Evolutionary conservation across 2,888 invertebrate genomes (phyloP).

Genomic region (Chaitophorus viminalis): DNA sequence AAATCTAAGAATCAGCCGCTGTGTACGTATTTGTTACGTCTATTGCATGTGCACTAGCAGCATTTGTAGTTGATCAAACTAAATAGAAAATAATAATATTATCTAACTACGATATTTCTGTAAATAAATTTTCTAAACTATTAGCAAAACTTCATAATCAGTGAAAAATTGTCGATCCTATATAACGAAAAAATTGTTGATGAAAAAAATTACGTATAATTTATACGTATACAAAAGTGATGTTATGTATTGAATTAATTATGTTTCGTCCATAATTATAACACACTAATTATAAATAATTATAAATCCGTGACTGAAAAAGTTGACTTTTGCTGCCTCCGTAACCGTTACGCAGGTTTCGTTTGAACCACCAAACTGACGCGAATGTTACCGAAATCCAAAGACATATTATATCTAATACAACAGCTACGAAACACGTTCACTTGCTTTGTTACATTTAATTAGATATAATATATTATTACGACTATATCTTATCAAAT

Average conservation of each 20-base stretch:
- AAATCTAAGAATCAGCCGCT: too few relatives aligned
- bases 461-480: background rate
- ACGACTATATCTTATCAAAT: background rate
- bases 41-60: too few relatives aligned
- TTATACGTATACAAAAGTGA: background rate
- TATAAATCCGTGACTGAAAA: background rate
- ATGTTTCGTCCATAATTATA: background rate
- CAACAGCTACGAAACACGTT: background rate
- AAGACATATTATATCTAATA: background rate
- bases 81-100: too few relatives aligned
- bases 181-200: too few relatives aligned
- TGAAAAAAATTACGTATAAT: background rate
- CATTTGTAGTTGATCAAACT: too few relatives aligned
- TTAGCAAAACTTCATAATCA: too few relatives aligned
- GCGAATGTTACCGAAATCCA: background rate
- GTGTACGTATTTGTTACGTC: too few relatives aligned
- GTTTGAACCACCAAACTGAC: background rate
- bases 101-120: too few relatives aligned
- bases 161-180: too few relatives aligned
- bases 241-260: background rate
- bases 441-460: background rate
- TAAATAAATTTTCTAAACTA: too few relatives aligned
- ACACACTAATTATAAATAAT: background rate
- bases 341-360: background rate
- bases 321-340: background rate